Conservation (phyloP, 2,113 vertebrate species). For the Vulpes lagopus region DNA sequence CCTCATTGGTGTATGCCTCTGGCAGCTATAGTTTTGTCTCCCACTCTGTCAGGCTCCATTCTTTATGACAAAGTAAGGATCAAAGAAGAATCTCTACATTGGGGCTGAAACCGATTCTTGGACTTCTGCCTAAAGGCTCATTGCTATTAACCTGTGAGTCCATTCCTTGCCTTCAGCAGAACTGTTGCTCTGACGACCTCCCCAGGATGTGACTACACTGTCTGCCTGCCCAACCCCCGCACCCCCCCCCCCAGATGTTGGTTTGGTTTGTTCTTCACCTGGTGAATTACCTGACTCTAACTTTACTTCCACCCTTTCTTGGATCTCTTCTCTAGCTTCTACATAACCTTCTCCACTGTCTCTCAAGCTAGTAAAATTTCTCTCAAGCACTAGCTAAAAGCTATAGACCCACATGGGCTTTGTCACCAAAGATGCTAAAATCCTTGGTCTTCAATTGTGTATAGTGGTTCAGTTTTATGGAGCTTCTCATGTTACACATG, state of each 20-base stretch:
- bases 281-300: not conserved
- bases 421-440: not conserved
- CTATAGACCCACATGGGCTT: not conserved
- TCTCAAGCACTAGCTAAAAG: not conserved
- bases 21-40: not conserved
- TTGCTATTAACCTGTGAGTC: not conserved
- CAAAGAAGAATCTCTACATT: not conserved
- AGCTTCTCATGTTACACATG: not conserved
- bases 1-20: not conserved
- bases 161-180: not conserved
- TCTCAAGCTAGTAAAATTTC: not conserved
- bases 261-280: not conserved
- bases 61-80: not conserved
- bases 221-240: not conserved
- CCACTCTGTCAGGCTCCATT: not conserved
- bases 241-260: no score
- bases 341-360: not conserved
- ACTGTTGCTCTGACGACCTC: not conserved
- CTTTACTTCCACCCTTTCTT: not conserved
- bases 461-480: not conserved
- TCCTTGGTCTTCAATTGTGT: not conserved
- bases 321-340: not conserved
- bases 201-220: rapidly evolving
- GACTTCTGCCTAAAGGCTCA: not conserved
- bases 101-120: not conserved